Conservation (phyloP, 2,797 vertebrate genomes). For the Poecilia velifera region DNA sequence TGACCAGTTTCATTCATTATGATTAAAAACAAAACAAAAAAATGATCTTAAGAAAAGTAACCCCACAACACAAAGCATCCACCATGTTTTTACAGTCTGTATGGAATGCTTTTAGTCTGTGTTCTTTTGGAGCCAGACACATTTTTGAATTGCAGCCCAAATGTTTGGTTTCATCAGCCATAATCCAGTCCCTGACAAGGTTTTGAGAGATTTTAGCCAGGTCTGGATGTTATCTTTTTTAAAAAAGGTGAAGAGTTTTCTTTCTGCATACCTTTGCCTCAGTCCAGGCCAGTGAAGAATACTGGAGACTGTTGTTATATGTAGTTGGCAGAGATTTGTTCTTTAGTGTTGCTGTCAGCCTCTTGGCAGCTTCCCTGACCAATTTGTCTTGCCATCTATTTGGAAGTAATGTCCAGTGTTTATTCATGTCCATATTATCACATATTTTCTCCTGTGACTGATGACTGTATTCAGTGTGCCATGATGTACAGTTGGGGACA, state of each 20-base stretch:
- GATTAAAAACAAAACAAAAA: background rate
- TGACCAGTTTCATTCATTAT: background rate
- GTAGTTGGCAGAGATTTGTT: background rate
- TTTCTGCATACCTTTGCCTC: background rate
- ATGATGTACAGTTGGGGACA: background rate
- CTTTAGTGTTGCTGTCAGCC: background rate
- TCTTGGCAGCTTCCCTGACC: background rate
- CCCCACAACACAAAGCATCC: too few relatives aligned
- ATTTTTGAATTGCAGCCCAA: background rate
- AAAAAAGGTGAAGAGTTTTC: background rate
- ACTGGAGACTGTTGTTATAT: background rate
- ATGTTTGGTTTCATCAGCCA: background rate
- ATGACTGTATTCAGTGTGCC: background rate
- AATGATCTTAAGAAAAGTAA: background rate
- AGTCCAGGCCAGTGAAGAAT: background rate
- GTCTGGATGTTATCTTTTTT: background rate
- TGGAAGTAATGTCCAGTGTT: background rate
- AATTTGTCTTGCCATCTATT: background rate
- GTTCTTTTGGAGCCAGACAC: background rate
- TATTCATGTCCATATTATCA: background rate
- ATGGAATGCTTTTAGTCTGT: background rate
- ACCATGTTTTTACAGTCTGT: background rate
- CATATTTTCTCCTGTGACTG: background rate
- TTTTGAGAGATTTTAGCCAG: background rate
- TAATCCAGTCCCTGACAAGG: background rate